These are phyloP conservation scores for Todus mexicanus DNA, from an alignment of 2,797 vertebrate genomes.

Conservation along the genomic window DNA sequence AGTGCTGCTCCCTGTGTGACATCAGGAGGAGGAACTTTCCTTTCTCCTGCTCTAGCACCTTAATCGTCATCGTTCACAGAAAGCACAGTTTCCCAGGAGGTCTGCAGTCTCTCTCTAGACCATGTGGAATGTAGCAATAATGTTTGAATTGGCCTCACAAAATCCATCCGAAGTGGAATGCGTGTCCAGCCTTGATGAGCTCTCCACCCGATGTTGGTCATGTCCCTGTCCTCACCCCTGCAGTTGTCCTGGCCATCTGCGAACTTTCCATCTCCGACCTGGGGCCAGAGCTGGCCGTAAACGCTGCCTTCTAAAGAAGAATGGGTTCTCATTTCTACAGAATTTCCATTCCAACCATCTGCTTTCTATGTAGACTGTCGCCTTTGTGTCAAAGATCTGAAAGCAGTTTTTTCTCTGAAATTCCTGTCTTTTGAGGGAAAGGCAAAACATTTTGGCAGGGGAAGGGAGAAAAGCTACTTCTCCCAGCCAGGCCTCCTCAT, in stretches of 20 bases:
- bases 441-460: background rate
- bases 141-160: background rate
- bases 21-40: background rate
- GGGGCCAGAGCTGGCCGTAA: background rate
- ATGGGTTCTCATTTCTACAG: background rate
- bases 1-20: background rate
- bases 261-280: background rate
- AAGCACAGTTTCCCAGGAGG: background rate
- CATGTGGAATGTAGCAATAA: background rate
- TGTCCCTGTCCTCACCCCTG: background rate
- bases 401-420: background rate
- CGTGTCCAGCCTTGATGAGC: background rate
- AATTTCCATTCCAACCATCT: background rate
- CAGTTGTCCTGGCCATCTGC: background rate
- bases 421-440: background rate
- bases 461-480: background rate
- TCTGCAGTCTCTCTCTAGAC: background rate
- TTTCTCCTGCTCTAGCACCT: constrained; percentile 34
- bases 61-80: background rate
- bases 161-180: background rate
- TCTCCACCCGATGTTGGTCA: background rate
- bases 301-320: background rate
- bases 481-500: background rate
- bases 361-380: background rate
- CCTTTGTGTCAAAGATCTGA: background rate